A percentile compares a stretch with the other conserved stretches of the same genome.
Conservation (phyloP, 2,888 invertebrate species). For the Xylophagus ater region DNA sequence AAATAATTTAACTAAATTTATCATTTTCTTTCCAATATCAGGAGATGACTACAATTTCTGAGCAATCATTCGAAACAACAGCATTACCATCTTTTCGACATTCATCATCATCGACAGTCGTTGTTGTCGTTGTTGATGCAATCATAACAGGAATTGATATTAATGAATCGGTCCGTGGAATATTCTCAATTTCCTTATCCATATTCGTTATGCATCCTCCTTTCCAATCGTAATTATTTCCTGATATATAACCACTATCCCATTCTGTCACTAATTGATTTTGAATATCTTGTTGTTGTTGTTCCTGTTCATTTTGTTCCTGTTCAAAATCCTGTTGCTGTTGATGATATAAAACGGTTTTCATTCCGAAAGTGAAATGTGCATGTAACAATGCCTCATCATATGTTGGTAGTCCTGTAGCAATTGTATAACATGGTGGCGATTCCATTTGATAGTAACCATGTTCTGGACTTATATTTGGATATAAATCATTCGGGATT, state of each 20-base stretch:
- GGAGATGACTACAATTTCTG: slow-evolving; percentile 13
- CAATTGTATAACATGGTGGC: slow-evolving; percentile 51
- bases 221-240: neutral
- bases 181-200: neutral
- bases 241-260: no score
- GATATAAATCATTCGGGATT: slow-evolving; percentile 21
- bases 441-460: slow-evolving; percentile 41
- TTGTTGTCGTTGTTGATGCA: neutral
- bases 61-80: slow-evolving; percentile 1
- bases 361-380: neutral
- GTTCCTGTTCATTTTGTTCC: neutral
- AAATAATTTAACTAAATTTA: neutral
- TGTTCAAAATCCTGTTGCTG: slow-evolving; percentile 25
- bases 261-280: no score
- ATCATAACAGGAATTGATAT: neutral
- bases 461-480: slow-evolving; percentile 21
- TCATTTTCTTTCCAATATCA: slow-evolving; percentile 9
- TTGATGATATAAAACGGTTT: no score
- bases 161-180: neutral
- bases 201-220: neutral
- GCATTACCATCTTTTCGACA: no score
- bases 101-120: no score
- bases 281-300: slow-evolving; percentile 1
- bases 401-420: slow-evolving; percentile 51
- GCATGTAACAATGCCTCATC: slow-evolving; percentile 49